Evolutionary conservation across 2,113 vertebrate species (phyloP), one percentile per base, ranked within the genome.

Genomic region (Brachypodius melanocephalos): DNA sequence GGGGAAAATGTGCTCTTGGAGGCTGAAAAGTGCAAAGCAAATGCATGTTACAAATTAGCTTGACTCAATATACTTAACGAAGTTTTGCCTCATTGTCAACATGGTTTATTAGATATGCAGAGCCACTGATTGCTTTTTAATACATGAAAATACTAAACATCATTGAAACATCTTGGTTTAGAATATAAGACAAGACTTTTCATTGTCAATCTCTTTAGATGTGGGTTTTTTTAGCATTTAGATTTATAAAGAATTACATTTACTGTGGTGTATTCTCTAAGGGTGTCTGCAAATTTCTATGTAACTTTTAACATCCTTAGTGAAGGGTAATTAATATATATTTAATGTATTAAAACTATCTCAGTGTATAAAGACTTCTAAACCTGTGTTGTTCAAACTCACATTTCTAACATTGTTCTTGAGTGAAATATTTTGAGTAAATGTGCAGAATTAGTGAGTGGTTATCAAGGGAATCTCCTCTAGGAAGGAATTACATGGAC

Each of bases 1-100:
- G 19, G 25, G 17, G 0, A 2, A 7, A 25, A 83, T 12, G 5
- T 36, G 18, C 28, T 55, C 17, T 46, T 2, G 1, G 11, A 80
- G 49, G 63, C 46, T 86, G 36, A 38, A 48, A 65, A 69, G 17
- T 38, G 51, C 22, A 49, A 52, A 48, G 26, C 7, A 57, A 85
- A 52, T 17, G 5, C 24, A 6, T 46, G 10, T 17, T 43, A 61
- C 5, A 75, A 42, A 63, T n/a, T 2, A 4, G 7, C 15, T 55
- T 68, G 13, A 26, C 5, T 88, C 20, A 29, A 34, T 0, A 2
- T 26, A 52, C 20, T 58, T 21, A 20, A 13, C n/a, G 36, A 28
- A 80, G 51, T 48, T 71, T 45, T 90, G 16, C 32, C 13, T 63
- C 1, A 1, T 18, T 46, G 29, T 29, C 34, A 29, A 25, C 7